phyloP scores from a whole-genome alignment of 1,140 invertebrate species.

The Drosophila sproati region DNA sequence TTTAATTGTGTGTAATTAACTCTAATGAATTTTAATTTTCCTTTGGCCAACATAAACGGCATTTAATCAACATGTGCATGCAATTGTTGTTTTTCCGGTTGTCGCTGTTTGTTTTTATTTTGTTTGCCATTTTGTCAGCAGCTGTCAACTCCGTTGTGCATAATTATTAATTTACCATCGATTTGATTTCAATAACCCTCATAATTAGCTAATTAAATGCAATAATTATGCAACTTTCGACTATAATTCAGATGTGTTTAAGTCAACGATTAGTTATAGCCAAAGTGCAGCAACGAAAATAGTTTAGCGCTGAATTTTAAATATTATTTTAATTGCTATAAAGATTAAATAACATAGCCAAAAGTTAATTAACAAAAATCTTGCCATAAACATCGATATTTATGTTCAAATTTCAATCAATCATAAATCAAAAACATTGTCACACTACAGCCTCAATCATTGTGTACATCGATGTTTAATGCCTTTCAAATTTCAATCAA shows the following conservation, averaged over 20 bases:
- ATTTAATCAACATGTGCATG: conserved; percentile 63
- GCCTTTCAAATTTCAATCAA: no score
- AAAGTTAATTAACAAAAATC: no score
- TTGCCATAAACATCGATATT: no score
- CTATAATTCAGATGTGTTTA: conserved; percentile 25
- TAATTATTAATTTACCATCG: conserved; percentile 40
- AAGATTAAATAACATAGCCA: background rate
- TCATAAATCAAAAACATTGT: no score
- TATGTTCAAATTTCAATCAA: no score
- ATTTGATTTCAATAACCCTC: no score
- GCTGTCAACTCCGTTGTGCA: conserved; percentile 51
- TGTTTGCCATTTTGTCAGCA: conserved; percentile 51
- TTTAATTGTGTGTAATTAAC: conserved; percentile 73
- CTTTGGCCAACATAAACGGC: conserved; percentile 41
- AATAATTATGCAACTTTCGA: conserved; percentile 36
- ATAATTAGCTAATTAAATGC: conserved; percentile 39
- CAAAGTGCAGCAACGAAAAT: conserved; percentile 1
- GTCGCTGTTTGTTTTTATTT: conserved; percentile 1
- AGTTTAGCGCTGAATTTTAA: background rate
- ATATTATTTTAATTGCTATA: background rate
- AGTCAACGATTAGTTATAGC: conserved; percentile 22
- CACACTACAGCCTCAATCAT: no score
- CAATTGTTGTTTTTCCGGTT: conserved; percentile 38
- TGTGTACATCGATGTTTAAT: no score
- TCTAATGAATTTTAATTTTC: conserved; percentile 76